Base-by-base conservation (phyloP, 1,140 invertebrate species). In the Zaprionus tsacasi region DNA sequence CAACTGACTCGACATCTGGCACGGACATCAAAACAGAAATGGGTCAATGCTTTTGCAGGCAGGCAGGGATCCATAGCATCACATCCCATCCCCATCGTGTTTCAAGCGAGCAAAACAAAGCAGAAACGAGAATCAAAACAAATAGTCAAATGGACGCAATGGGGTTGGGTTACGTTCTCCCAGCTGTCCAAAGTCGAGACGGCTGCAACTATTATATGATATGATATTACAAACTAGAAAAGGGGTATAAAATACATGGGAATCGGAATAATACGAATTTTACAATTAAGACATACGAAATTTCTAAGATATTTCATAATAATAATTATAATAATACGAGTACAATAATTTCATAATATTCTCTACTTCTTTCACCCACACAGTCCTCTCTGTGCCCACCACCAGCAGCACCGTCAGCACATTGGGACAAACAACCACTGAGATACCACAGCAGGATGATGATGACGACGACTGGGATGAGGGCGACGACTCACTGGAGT, bases 401-500 rank as follows among this genome's bases (percentile, higher is more conserved):
- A 70, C 75, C 25, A 57, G 35, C 48, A 65, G 58, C 58, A 67
- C 71, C 50, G 13, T 50, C 33, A 70, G 57, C 43, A 55, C 75
- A 2, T 55, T 60, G n/a, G 25, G 30, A 6, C 73, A 68, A 25
- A 88, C 82, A 10, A 90, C 89, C 30, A 90, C 90, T 36, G 83
- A 81, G 71, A 92, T 91, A 93, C 95, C 78, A 87, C 94, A 91
- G n/a, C 94, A 92, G 76, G 91, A 94, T 33, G 94, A 95, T 10
- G 95, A 95, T 57, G 95, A 95, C 13, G 94, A 95, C 33, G 94
- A 95, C 38, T 95, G 95, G 56, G 95, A 94, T 67, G 94, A 93
- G 57, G 94, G 94, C 17, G 93, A 93, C 35, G 93, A 94, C 3
- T 93, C 93, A 7, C 76, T 93, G 2, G 95, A 95, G 78, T 93